Percentiles rank a stretch among this genome's conserved stretches.
Conservation (phyloP, 2,888 invertebrate genomes). For the Lasius platythorax region DNA sequence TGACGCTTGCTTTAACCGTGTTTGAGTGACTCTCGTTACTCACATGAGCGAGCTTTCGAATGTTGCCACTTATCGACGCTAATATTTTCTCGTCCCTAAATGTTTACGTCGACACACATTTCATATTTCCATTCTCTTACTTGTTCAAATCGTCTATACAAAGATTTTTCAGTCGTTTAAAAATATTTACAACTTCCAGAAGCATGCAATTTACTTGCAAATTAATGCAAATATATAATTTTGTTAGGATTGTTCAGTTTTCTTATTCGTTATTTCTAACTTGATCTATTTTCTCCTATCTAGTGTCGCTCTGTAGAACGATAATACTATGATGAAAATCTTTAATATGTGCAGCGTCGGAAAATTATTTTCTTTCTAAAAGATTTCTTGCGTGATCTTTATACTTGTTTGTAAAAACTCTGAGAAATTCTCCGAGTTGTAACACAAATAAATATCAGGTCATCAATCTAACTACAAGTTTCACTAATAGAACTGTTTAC, state of each 20-base stretch:
- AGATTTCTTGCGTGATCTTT: background rate
- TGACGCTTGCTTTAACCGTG: constrained; percentile 51
- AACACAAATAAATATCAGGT: background rate
- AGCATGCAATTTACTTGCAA: background rate
- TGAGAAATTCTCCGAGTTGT: background rate
- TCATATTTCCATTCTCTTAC: constrained; percentile 5
- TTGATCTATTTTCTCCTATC: background rate
- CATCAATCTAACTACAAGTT: background rate
- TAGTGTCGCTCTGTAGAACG: background rate
- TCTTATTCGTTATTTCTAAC: background rate
- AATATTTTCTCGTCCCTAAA: constrained; percentile 63
- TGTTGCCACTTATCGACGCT: constrained; percentile 78
- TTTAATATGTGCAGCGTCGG: background rate
- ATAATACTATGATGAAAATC: background rate
- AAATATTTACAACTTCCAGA: background rate
- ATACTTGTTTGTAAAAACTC: background rate
- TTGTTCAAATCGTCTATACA: background rate
- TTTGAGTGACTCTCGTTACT: constrained; percentile 80
- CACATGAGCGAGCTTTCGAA: constrained; percentile 81
- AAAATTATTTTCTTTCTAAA: background rate
- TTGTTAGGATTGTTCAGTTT: background rate
- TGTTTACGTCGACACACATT: constrained; percentile 65
- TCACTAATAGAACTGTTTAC: constrained; percentile 75
- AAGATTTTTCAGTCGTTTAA: constrained; percentile 26
- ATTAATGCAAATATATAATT: background rate